Conservation (phyloP, 1,140 invertebrate genomes). For the Dermatophagoides farinae region DNA sequence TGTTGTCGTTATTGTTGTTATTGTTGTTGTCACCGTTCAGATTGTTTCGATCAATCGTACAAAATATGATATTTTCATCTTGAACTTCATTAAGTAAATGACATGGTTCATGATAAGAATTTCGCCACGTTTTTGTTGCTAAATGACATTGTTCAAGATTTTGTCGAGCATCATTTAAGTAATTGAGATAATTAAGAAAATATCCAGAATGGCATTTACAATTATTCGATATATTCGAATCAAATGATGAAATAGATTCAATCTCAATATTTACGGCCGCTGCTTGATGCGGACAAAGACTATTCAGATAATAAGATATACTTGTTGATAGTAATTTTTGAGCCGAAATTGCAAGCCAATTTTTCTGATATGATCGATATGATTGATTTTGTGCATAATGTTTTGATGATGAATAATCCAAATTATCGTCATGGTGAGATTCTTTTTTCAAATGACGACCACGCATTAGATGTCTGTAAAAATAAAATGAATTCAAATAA, state of each 20-base stretch:
- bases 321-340: neutral
- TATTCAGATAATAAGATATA: neutral
- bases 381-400: neutral
- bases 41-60: neutral
- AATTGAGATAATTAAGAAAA: slow-evolving; percentile 25
- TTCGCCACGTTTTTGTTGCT: slow-evolving; percentile 49
- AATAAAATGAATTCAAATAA: neutral
- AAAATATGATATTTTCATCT: slow-evolving; percentile 50
- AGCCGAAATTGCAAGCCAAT: neutral
- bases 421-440: neutral
- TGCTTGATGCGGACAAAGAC: neutral
- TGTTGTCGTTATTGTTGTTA: neutral
- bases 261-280: neutral
- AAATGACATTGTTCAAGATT: slow-evolving; percentile 46
- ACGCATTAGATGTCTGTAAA: neutral
- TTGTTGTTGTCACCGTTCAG: neutral
- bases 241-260: neutral
- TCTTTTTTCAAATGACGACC: neutral
- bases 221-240: neutral
- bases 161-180: slow-evolving; percentile 51
- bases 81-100: slow-evolving; percentile 36
- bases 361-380: neutral
- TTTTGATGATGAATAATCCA: neutral
- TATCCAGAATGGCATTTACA: neutral
- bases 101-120: slow-evolving; percentile 3